phyloP scores from a whole-genome alignment of 2,888 invertebrate species.

The Drosophila robusta region DNA sequence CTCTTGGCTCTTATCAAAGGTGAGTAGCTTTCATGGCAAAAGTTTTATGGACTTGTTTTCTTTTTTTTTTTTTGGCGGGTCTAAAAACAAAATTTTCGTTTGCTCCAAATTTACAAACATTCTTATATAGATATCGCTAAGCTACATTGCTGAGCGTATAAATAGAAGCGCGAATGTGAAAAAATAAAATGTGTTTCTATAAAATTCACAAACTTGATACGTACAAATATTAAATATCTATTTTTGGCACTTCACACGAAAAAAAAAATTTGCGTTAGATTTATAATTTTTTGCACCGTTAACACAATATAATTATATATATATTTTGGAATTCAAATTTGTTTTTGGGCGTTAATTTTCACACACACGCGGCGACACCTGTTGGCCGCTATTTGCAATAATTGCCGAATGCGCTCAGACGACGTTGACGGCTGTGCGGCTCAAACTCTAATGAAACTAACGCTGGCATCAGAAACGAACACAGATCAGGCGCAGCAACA shows the following conservation, averaged over 20 bases:
- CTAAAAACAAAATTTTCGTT: conserved; percentile 12
- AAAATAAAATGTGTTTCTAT: neutral
- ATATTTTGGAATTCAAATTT: conserved; percentile 44
- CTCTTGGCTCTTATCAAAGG: conserved; percentile 24
- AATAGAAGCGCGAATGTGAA: conserved; percentile 45
- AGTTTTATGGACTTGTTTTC: conserved; percentile 6
- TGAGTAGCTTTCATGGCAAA: conserved; percentile 3
- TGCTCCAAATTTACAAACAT: conserved; percentile 36
- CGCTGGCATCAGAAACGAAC: conserved; percentile 41
- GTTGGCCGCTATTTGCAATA: conserved; percentile 23
- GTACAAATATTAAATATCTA: conserved; percentile 48
- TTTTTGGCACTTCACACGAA: conserved; percentile 40
- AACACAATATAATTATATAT: conserved; percentile 25
- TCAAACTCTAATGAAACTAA: conserved; percentile 64
- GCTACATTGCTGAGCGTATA: conserved; percentile 46
- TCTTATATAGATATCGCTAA: conserved; percentile 15
- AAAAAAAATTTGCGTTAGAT: conserved; percentile 25
- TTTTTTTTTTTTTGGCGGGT: conserved; percentile 8
- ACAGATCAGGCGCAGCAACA: conserved; percentile 52
- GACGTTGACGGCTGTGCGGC: conserved; percentile 60
- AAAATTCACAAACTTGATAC: conserved; percentile 41
- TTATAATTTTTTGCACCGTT: conserved; percentile 42
- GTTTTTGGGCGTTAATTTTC: conserved; percentile 54
- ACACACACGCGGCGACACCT: conserved; percentile 60
- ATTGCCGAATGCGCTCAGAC: conserved; percentile 42